Evolutionary conservation across 2,888 invertebrate species (phyloP).

Genomic region (Cordilura impudica): DNA sequence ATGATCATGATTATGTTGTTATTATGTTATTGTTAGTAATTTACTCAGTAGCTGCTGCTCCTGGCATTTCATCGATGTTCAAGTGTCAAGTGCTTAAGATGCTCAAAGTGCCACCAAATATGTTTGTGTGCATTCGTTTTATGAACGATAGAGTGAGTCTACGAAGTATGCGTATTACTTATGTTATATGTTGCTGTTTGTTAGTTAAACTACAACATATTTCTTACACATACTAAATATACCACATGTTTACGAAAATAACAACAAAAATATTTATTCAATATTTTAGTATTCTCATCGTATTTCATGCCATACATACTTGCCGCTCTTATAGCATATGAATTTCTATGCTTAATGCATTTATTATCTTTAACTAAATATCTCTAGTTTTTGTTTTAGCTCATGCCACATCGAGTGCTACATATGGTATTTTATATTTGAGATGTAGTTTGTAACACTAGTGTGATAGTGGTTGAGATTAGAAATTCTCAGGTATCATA

Average conservation of each 20-base stretch:
- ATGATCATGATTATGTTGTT: conserved; percentile 48
- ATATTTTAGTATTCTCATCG: background rate
- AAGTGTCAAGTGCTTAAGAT: conserved; percentile 60
- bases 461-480: no score
- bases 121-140: background rate
- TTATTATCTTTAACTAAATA: conserved; percentile 21
- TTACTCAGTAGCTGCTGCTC: conserved; percentile 28
- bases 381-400: background rate
- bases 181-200: background rate
- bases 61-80: conserved; percentile 55
- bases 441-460: background rate
- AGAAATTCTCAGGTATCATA: no score
- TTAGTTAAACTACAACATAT: conserved; percentile 31
- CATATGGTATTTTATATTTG: background rate
- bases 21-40: conserved; percentile 7
- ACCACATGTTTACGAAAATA: conserved; percentile 57
- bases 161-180: background rate
- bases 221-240: conserved; percentile 63
- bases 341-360: conserved; percentile 31
- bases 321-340: conserved; percentile 39
- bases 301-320: conserved; percentile 33
- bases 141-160: background rate
- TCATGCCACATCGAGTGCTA: background rate
- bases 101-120: conserved; percentile 44
- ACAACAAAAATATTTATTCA: conserved; percentile 12